Base-by-base conservation (phyloP, 1,140 invertebrate species). In the Trichonephila clavipes region DNA sequence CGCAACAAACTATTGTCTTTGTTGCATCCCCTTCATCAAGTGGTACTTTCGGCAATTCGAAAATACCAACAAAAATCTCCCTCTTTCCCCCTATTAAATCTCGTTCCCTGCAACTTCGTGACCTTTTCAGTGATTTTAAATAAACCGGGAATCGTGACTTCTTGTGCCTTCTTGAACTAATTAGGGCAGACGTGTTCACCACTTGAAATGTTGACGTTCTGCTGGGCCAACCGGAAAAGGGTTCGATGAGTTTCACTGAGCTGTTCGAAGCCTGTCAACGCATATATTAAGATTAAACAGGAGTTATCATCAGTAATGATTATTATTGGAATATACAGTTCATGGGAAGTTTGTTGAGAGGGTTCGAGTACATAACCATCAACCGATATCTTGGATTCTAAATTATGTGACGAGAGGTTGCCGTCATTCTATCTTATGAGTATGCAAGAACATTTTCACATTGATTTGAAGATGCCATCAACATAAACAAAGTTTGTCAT, bases 251-350 rank as follows among this genome's bases (percentile, higher is more conserved):
- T n/a, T 21, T 10, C 40, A 24, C 1, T n/a, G 72, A 24, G 64
- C 51, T 51, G 51, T 51, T 51, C 51, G 51, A 51, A 81, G 14
- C 51, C 72, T 90, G 69, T 81, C 89, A 90, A 18, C 28, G 72
- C 72, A 90, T 90, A 90, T 81, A 81, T 82, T 90, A 82, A 40
- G 72, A 69, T 40, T 62, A 82, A 90, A 90, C 34, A 72, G 61
- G 87, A 69, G 34, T 81, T 92, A 92, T 92, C 90, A 61, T 92
- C 81, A 66, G 59, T 92, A 92, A 92, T 85, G 90, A 92, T 85
- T 85, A 81, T 92, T 92, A 92, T 92, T 69, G 81, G 81, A 92
- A 92, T 64, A 19, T 24, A 12, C 69, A 62, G 34, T 61, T 51
- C 40, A 81, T 24, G 28, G 69, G 69, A 51, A 51, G 62, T 66